phyloP scores from a whole-genome alignment of 2,797 vertebrate genomes.

The Diplodus puntazzo region DNA sequence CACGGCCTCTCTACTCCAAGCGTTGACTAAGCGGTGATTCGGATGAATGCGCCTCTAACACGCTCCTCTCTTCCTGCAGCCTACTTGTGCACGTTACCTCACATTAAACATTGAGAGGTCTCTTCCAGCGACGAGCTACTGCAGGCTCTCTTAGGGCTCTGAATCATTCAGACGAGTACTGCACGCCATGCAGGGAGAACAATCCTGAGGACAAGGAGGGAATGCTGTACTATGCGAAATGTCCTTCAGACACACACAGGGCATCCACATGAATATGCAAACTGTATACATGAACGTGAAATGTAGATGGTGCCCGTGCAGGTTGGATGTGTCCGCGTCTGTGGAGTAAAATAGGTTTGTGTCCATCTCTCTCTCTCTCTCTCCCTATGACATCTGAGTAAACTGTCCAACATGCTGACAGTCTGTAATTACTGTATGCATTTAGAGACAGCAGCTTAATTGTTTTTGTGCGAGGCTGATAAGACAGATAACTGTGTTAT shows the following conservation, averaged over 20 bases:
- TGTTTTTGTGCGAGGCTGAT: background rate
- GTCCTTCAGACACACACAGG: conserved; percentile 2
- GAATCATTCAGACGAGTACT: conserved; percentile 77
- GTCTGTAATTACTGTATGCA: background rate
- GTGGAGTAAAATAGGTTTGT: background rate
- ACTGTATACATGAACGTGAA: background rate
- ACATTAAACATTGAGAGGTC: conserved; percentile 77
- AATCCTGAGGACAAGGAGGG: conserved; percentile 33
- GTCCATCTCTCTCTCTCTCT: background rate
- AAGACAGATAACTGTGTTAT: too few species aligned
- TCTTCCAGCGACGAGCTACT: conserved; percentile 49
- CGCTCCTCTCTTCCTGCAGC: conserved; percentile 34
- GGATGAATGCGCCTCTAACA: background rate
- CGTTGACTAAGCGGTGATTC: background rate
- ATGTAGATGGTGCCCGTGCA: background rate
- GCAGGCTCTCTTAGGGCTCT: conserved; percentile 54
- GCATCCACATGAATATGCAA: background rate
- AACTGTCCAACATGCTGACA: background rate
- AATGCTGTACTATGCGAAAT: conserved; percentile 38
- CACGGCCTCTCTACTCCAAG: background rate
- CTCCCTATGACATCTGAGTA: background rate
- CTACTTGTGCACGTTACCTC: conserved; percentile 60
- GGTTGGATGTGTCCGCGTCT: background rate
- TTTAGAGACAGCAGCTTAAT: background rate
- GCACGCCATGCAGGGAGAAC: conserved; percentile 58